phyloP scores from a whole-genome alignment of 2,113 vertebrate genomes.

The Chloroceryle aenea region DNA sequence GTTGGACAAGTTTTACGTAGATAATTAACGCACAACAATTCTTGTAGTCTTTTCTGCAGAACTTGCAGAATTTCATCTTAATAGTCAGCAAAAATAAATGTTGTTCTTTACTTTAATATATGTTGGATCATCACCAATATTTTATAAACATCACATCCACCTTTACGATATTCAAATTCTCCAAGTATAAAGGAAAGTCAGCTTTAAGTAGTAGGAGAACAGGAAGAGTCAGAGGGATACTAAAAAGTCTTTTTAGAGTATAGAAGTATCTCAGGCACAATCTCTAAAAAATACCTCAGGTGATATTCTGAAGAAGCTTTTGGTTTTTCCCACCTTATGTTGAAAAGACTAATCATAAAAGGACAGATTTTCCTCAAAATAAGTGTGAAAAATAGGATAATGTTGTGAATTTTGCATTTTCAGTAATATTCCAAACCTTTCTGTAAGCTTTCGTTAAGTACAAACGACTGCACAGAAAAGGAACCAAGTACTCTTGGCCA shows the following conservation, averaged over 20 bases:
- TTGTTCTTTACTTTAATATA: not conserved
- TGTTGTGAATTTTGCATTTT: not conserved
- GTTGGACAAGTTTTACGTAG: not conserved
- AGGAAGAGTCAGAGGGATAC: not conserved
- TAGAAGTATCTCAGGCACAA: not conserved
- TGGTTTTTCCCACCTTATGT: not conserved
- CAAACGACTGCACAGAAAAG: not conserved
- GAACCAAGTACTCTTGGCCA: not conserved
- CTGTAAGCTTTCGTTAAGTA: not conserved
- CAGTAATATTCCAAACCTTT: not conserved
- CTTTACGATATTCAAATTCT: not conserved
- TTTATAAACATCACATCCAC: not conserved
- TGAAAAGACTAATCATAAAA: not conserved
- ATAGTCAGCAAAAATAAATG: not conserved
- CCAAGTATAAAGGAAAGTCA: not conserved
- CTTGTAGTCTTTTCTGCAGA: not conserved
- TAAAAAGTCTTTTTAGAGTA: not conserved
- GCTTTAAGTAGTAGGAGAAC: not conserved
- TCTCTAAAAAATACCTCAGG: not conserved
- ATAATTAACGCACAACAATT: not conserved
- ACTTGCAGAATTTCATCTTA: not conserved
- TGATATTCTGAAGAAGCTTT: not conserved
- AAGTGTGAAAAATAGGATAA: fast-evolving
- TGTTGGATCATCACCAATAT: not conserved
- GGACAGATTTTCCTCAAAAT: not conserved